phyloP scores from a whole-genome alignment of 2,113 vertebrate genomes.

The Regulus satrapa region DNA sequence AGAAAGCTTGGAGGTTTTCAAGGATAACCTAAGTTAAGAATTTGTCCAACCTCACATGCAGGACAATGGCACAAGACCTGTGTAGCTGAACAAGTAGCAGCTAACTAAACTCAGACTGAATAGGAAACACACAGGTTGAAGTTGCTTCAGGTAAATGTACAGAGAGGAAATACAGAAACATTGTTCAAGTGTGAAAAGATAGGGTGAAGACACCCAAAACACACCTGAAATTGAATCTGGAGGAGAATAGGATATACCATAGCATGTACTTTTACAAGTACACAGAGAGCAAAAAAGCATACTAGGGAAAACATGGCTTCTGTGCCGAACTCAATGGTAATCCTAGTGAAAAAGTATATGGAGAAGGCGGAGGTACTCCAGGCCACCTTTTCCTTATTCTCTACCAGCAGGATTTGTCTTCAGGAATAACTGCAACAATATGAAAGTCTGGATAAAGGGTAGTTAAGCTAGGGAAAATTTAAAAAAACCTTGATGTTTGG shows the following conservation, averaged over 20 bases:
- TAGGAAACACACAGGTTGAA: not conserved
- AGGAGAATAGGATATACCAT: not conserved
- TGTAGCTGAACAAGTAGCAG: not conserved
- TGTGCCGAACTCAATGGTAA: fast-evolving
- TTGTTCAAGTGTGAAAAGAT: not conserved
- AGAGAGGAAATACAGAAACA: not conserved
- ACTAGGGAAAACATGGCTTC: not conserved
- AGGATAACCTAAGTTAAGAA: not conserved
- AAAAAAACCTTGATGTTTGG: not conserved
- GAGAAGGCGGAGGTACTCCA: not conserved
- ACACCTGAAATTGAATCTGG: not conserved
- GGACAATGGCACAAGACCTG: not conserved
- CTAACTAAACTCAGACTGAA: not conserved
- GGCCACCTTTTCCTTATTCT: not conserved
- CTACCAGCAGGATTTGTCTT: not conserved
- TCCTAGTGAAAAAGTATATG: not conserved
- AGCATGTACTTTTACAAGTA: not conserved
- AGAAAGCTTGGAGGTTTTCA: not conserved
- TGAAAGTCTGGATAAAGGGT: not conserved
- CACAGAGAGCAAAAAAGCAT: not conserved
- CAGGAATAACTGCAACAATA: not conserved
- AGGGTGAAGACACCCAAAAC: not conserved
- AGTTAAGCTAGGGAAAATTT: not conserved
- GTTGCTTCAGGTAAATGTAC: not conserved
- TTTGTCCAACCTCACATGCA: not conserved